A percentile compares a stretch with the other conserved stretches of the same genome.
Conservation (phyloP, 2,113 vertebrate species). For the Myotis davidii region DNA sequence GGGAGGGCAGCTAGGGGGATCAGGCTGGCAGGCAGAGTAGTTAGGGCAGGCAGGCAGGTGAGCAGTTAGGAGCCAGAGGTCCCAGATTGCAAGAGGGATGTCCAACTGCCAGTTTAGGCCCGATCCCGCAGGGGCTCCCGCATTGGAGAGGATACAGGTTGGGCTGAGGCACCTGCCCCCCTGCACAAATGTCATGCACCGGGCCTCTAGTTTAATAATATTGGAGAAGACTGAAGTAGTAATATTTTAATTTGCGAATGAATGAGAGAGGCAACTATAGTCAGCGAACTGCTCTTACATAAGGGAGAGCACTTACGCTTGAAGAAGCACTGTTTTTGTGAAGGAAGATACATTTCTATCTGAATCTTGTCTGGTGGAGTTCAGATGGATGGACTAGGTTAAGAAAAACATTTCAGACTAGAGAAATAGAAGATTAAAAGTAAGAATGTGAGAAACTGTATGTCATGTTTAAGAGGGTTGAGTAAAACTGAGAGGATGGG, state of each 20-base stretch:
- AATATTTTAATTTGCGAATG: neutral
- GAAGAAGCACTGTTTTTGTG: neutral
- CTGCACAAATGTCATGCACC: too few relatives aligned
- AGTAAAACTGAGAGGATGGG: neutral
- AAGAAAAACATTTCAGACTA: neutral
- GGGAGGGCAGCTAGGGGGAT: too few relatives aligned
- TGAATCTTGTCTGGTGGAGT: neutral
- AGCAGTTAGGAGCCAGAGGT: too few relatives aligned
- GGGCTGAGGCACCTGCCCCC: too few relatives aligned
- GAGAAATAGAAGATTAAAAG: neutral
- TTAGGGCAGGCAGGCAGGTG: too few relatives aligned
- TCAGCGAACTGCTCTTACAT: neutral
- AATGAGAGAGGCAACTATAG: neutral
- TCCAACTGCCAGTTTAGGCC: too few relatives aligned
- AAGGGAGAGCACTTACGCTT: neutral
- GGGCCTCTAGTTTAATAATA: neutral
- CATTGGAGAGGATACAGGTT: too few relatives aligned
- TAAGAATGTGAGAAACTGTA: neutral
- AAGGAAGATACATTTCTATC: neutral
- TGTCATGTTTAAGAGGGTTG: neutral
- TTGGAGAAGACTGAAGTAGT: neutral
- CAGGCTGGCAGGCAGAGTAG: too few relatives aligned
- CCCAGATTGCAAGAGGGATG: too few relatives aligned
- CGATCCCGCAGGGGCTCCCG: too few relatives aligned
- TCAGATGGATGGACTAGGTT: neutral